These are phyloP conservation scores for Urechis unicinctus DNA, from an alignment of 2,888 invertebrate species.

Conservation along the genomic window DNA sequence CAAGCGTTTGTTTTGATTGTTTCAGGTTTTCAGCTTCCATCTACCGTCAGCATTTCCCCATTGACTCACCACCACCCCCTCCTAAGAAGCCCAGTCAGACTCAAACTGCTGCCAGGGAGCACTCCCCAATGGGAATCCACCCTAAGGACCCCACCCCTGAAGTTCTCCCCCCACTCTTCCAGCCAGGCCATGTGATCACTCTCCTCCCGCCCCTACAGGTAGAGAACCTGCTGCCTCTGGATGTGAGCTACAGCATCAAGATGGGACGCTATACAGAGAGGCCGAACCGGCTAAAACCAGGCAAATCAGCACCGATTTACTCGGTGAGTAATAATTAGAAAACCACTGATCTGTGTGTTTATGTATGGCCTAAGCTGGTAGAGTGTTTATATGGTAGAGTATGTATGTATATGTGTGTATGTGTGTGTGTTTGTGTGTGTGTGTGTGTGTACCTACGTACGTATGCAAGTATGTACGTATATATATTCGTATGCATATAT, in stretches of 20 bases:
- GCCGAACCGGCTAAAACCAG: slow-evolving; percentile 49
- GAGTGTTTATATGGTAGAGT: too few relatives aligned
- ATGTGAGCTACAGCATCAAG: slow-evolving; percentile 48
- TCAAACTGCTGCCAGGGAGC: slow-evolving; percentile 19
- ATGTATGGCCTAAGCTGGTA: too few relatives aligned
- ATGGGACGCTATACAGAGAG: slow-evolving; percentile 29
- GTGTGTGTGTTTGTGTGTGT: too few relatives aligned
- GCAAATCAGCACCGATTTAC: slow-evolving; percentile 49
- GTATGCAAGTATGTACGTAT: too few relatives aligned
- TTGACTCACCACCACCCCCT: slow-evolving; percentile 53
- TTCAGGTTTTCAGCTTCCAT: slow-evolving; percentile 73
- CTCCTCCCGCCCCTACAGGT: slow-evolving; percentile 77
- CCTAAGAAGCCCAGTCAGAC: background rate
- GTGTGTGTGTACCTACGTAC: too few relatives aligned
- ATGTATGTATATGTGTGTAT: too few relatives aligned
- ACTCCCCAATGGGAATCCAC: too few relatives aligned
- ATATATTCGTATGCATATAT: too few relatives aligned
- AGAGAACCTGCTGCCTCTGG: slow-evolving; percentile 76
- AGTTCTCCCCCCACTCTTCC: too few relatives aligned
- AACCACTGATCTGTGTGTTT: too few relatives aligned
- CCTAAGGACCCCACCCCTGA: too few relatives aligned
- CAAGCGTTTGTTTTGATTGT: background rate
- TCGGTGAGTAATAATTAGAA: slow-evolving; percentile 32
- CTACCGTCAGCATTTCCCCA: slow-evolving; percentile 73
- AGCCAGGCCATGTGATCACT: slow-evolving; percentile 82